Evolutionary conservation across 2,888 invertebrate genomes (phyloP).

Genomic region (Tetragonula carbonaria): DNA sequence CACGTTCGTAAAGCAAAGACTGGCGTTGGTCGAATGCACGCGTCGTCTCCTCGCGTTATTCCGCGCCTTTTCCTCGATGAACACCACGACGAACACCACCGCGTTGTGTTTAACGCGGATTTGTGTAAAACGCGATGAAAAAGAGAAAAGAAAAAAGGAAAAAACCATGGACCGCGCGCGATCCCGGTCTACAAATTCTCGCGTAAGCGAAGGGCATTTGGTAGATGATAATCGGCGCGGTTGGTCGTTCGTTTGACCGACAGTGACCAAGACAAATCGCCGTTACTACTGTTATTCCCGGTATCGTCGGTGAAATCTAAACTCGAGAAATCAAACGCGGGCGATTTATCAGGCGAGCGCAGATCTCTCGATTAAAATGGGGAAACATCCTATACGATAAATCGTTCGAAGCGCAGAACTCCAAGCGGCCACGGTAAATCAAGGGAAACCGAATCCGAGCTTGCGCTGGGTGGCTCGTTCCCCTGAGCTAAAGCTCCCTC

Average conservation of each 20-base stretch:
- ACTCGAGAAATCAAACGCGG: slow-evolving; percentile 38
- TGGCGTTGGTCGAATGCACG: slow-evolving; percentile 56
- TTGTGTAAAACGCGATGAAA: too few relatives aligned
- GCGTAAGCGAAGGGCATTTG: too few relatives aligned
- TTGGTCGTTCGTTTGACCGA: not conserved
- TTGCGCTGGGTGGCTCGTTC: slow-evolving; percentile 32
- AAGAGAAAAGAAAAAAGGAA: too few relatives aligned
- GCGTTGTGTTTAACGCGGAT: too few relatives aligned
- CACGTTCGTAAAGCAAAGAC: slow-evolving; percentile 66
- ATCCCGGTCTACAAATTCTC: not conserved
- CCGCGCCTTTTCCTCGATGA: slow-evolving; percentile 46
- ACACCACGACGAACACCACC: too few relatives aligned
- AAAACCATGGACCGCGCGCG: not conserved
- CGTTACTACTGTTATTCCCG: slow-evolving; percentile 2
- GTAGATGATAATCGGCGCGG: slow-evolving; percentile 16
- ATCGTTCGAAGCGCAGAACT: slow-evolving; percentile 41
- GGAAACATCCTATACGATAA: slow-evolving; percentile 42
- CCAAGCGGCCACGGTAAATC: slow-evolving; percentile 33
- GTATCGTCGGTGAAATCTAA: slow-evolving; percentile 36
- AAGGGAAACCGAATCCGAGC: slow-evolving; percentile 48
- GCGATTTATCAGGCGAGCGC: slow-evolving; percentile 27
- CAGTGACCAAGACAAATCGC: slow-evolving; percentile 29
- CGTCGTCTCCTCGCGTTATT: slow-evolving; percentile 65
- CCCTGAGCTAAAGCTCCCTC: not conserved
- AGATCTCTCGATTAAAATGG: slow-evolving; percentile 32